Evolutionary conservation across 2,888 invertebrate genomes (phyloP).

Genomic region (Microplitis manilae): DNA sequence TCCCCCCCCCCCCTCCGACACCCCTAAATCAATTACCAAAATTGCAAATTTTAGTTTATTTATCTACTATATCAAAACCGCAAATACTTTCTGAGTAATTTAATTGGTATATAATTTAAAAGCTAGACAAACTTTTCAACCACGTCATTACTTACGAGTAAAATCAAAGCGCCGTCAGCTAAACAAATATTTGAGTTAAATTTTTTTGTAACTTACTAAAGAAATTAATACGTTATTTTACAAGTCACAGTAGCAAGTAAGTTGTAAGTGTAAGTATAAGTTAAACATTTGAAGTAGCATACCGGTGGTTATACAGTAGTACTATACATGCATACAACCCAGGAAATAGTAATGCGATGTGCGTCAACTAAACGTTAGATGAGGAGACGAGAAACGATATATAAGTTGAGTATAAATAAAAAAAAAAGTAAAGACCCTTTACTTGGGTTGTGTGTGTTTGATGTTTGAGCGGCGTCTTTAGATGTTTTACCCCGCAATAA

Average conservation of each 20-base stretch:
- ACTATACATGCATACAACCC: neutral
- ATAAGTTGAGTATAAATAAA: constrained; percentile 3
- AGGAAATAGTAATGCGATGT: neutral
- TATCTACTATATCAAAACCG: neutral
- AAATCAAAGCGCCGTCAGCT: constrained; percentile 9
- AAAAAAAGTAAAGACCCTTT: constrained; percentile 21
- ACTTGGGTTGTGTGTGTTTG: neutral
- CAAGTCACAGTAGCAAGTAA: neutral
- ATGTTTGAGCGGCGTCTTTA: constrained; percentile 30
- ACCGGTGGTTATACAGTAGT: constrained; percentile 2
- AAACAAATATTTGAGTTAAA: neutral
- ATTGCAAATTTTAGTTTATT: neutral
- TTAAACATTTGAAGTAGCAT: constrained; percentile 36
- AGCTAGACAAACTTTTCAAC: neutral
- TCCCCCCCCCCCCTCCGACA: no score
- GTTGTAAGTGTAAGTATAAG: neutral
- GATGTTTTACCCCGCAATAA: constrained; percentile 35
- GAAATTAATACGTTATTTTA: neutral
- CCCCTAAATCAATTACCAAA: neutral
- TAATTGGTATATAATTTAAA: neutral
- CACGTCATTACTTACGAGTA: neutral
- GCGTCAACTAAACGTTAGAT: constrained; percentile 8
- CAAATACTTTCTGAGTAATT: neutral
- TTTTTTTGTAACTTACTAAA: constrained; percentile 2
- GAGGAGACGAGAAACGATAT: constrained; percentile 12